Evolutionary conservation across 2,888 invertebrate species (phyloP).

Genomic region (Xylota segnis): DNA sequence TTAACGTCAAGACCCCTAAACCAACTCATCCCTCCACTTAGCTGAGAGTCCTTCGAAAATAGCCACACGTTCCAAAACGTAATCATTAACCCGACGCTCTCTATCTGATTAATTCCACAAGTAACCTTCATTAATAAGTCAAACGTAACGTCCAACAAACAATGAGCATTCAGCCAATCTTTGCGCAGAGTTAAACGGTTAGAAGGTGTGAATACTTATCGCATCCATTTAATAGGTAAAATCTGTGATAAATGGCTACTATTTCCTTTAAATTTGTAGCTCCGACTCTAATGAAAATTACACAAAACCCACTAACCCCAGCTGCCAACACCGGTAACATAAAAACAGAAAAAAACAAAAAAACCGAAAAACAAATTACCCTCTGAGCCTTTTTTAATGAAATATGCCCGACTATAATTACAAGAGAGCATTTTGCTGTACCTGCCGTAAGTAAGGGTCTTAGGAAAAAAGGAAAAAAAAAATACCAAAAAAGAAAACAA

Average conservation of each 20-base stretch:
- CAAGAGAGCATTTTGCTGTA: constrained; percentile 37
- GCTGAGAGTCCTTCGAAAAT: too few species aligned
- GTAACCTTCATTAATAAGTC: constrained; percentile 5
- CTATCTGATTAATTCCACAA: background rate
- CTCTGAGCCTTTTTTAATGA: constrained; percentile 41
- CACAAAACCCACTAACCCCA: constrained; percentile 31
- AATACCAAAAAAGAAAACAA: constrained; percentile 40
- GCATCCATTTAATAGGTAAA: constrained; percentile 1
- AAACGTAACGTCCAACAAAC: background rate
- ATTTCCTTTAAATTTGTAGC: constrained; percentile 20
- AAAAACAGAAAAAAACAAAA: constrained; percentile 16
- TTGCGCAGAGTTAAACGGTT: background rate
- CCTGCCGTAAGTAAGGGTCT: constrained; percentile 41
- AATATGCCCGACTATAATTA: constrained; percentile 60
- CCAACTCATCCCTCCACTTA: too few species aligned
- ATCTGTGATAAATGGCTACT: constrained; percentile 23
- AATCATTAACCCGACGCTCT: too few species aligned
- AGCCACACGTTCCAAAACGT: too few species aligned
- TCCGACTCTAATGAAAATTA: constrained; percentile 10
- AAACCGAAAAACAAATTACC: constrained; percentile 54
- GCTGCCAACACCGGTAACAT: constrained; percentile 35
- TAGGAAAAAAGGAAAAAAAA: background rate
- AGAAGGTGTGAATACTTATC: constrained; percentile 27
- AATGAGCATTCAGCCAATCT: background rate
- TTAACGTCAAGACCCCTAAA: too few species aligned